Conservation (phyloP, 2,888 invertebrate species). For the Ochlodes sylvanus region DNA sequence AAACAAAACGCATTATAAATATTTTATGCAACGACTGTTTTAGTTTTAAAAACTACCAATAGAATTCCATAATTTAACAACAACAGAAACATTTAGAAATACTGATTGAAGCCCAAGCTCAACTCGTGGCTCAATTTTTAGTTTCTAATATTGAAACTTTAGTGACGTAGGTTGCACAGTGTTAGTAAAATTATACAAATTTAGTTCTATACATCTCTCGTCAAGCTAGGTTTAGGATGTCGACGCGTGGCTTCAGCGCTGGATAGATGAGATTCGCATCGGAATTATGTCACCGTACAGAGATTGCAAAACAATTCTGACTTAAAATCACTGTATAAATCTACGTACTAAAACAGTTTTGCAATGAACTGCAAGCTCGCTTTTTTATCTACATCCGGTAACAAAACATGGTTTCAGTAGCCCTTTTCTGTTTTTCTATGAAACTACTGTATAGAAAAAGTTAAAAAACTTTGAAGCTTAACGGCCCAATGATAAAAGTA, state of each 20-base stretch:
- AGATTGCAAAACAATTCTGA: constrained; percentile 7
- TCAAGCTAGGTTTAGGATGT: constrained; percentile 17
- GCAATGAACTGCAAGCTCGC: not conserved
- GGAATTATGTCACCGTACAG: not conserved
- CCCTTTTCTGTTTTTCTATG: too few relatives aligned
- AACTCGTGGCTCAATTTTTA: too few relatives aligned
- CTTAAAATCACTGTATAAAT: not conserved
- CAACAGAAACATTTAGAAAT: too few relatives aligned
- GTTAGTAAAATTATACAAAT: constrained; percentile 4
- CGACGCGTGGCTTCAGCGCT: constrained; percentile 18
- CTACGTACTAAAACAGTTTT: not conserved
- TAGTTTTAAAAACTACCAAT: too few relatives aligned
- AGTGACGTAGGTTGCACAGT: not conserved
- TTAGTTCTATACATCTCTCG: constrained; percentile 8
- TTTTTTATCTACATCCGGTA: not conserved
- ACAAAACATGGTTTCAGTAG: too few relatives aligned
- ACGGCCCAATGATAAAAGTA: too few relatives aligned
- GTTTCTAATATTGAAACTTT: not conserved
- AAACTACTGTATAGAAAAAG: too few relatives aligned
- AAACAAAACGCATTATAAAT: too few relatives aligned
- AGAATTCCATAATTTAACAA: too few relatives aligned
- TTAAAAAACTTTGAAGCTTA: too few relatives aligned
- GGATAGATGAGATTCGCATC: constrained; percentile 15
- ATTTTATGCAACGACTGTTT: too few relatives aligned
- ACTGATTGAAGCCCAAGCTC: too few relatives aligned